phyloP scores from a whole-genome alignment of 2,113 vertebrate species.

The Paramormyrops kingsleyae region DNA sequence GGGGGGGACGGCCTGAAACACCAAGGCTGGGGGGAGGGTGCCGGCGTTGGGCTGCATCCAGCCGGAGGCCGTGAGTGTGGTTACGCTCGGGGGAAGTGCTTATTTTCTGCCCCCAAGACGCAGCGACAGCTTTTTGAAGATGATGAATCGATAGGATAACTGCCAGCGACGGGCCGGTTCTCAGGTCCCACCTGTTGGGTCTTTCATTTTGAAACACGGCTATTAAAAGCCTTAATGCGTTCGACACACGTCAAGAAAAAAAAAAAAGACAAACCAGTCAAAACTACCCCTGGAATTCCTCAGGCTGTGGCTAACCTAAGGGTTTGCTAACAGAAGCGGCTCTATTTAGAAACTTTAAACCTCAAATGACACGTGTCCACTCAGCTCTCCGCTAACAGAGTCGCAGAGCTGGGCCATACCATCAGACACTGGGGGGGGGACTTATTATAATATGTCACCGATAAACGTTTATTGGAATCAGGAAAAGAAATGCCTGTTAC shows the following conservation, averaged over 20 bases:
- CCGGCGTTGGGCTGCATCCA: conserved; percentile 49
- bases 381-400: neutral
- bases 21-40: conserved; percentile 31
- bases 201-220: neutral
- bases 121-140: neutral
- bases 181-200: neutral
- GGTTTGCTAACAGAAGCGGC: neutral
- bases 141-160: conserved; percentile 1
- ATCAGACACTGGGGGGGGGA: neutral
- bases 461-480: neutral
- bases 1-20: conserved; percentile 41
- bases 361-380: neutral
- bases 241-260: neutral
- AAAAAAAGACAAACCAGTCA: neutral
- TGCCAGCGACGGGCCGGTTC: neutral
- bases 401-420: neutral
- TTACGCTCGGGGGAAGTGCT: neutral
- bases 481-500: neutral
- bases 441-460: neutral
- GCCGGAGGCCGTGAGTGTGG: neutral
- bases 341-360: neutral
- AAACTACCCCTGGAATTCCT: conserved; percentile 2
- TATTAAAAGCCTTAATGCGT: neutral
- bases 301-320: neutral
- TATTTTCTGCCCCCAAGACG: neutral